Percentiles rank a stretch among this genome's conserved stretches.
phyloP scores from a whole-genome alignment of 1,140 invertebrate genomes.

The Paralvinella palmiformis region DNA sequence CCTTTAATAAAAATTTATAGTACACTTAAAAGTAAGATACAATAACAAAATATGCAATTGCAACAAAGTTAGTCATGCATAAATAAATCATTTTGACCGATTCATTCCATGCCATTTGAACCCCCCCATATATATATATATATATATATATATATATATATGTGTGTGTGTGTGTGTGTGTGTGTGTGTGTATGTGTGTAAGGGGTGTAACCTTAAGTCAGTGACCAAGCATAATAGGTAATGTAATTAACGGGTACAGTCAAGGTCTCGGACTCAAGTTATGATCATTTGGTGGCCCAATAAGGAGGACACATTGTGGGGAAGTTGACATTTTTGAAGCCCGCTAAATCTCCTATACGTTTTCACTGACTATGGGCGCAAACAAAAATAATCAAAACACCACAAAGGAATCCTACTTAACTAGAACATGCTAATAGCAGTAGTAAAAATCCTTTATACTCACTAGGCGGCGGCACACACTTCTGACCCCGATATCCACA shows the following conservation, averaged over 20 bases:
- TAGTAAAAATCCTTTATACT: conserved; percentile 48
- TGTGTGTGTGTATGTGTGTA: not conserved
- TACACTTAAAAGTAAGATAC: too few relatives aligned
- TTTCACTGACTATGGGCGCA: too few relatives aligned
- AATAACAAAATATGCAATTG: not conserved
- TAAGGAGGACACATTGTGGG: too few relatives aligned
- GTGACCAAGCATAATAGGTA: too few relatives aligned
- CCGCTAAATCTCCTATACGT: too few relatives aligned
- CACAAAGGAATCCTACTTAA: too few relatives aligned
- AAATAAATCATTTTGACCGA: not conserved
- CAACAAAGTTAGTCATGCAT: not conserved
- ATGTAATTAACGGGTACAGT: too few relatives aligned
- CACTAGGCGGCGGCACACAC: conserved; percentile 54
- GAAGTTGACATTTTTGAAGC: too few relatives aligned
- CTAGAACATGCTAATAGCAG: too few relatives aligned
- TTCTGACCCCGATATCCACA: conserved; percentile 82
- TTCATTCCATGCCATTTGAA: not conserved
- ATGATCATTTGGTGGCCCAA: not conserved
- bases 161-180: not conserved
- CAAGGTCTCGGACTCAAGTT: not conserved
- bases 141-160: not conserved
- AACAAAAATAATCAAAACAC: too few relatives aligned
- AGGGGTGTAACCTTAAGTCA: too few relatives aligned
- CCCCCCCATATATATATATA: not conserved
- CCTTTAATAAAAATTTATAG: too few relatives aligned